Evolutionary conservation across 2,113 vertebrate species (phyloP), one percentile per base, ranked within the genome.

Genomic region (Atrichornis clamosus): DNA sequence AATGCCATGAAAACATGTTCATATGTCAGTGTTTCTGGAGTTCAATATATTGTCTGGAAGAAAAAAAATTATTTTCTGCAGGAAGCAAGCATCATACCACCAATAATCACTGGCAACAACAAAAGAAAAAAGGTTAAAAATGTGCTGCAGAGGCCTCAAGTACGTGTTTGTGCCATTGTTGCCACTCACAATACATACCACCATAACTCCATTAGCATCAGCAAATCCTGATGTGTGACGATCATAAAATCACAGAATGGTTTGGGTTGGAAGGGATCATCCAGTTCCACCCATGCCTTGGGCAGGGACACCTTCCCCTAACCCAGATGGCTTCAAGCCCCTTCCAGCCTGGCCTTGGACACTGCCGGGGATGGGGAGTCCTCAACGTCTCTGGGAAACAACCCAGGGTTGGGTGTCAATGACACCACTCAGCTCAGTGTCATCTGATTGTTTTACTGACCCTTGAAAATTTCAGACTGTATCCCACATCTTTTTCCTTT

Each of bases 361-460:
- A 46, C 4, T 52, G 0, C 22, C 46, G 53, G 53, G 33, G 22
- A 22, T 37, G 13, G 5, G 13, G 44, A 4, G 18, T 18, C 22
- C 12, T 23, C 11, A 50, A 14, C 7, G 9, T 8, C 39, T 22
- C 21, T 6, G 11, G 46, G 12, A 5, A 33, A 7, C 20, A 16
- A 10, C 6, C 14, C 41, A 35, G 21, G 21, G 4, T 2, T 55
- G 21, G 3, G 12, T 35, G 32, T 28, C 58, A 67, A 17, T 8
- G 0, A 0, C 10, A 67, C 8, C 9, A 6, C 37, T 30, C 13
- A 47, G 4, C 14, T 53, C 1, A 1, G 9, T 10, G 11, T 74
- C 6, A 1, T 28, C 28, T 47, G 11, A 15, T 17, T 32, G 11
- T 37, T 73, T 93, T 65, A 44, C 32, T 20, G 11, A 81, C 13